Evolutionary conservation across 2,888 invertebrate species (phyloP).

Genomic region (Sphinx pinastri): DNA sequence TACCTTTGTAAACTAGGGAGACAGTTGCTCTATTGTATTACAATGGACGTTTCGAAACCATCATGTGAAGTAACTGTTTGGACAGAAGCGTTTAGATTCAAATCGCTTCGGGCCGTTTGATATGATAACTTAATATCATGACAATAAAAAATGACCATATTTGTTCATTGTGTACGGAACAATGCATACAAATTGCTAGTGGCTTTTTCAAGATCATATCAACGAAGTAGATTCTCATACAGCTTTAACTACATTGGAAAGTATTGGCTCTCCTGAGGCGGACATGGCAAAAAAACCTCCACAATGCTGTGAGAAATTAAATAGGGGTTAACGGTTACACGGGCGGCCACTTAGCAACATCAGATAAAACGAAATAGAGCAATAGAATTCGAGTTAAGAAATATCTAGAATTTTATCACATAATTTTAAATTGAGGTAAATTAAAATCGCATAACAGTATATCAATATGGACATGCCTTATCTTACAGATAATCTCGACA

Average conservation of each 20-base stretch:
- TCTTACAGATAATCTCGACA: not conserved
- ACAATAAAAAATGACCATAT: slow-evolving; percentile 23
- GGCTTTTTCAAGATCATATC: slow-evolving; percentile 9
- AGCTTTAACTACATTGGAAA: not conserved
- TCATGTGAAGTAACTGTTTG: slow-evolving; percentile 11
- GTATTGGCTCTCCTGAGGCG: slow-evolving; percentile 1
- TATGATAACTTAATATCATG: slow-evolving; percentile 18
- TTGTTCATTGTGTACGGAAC: slow-evolving; percentile 13
- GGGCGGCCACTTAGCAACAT: slow-evolving; percentile 19
- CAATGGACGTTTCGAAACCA: slow-evolving; percentile 1
- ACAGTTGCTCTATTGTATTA: slow-evolving; percentile 20
- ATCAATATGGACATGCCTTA: not conserved
- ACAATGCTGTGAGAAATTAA: slow-evolving; percentile 12
- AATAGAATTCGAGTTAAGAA: slow-evolving; percentile 6
- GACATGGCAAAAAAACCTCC: not conserved
- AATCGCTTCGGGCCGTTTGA: slow-evolving; percentile 14
- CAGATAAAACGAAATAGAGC: slow-evolving; percentile 2
- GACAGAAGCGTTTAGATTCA: slow-evolving; percentile 23
- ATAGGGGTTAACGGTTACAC: slow-evolving; percentile 21
- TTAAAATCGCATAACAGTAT: not conserved
- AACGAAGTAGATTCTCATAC: not conserved
- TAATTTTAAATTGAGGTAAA: not conserved
- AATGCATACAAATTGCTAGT: slow-evolving; percentile 22
- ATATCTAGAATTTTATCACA: not conserved
- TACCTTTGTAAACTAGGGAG: slow-evolving; percentile 20